Conservation (phyloP, 2,797 vertebrate genomes). For the Acanthurus leucopareius region DNA sequence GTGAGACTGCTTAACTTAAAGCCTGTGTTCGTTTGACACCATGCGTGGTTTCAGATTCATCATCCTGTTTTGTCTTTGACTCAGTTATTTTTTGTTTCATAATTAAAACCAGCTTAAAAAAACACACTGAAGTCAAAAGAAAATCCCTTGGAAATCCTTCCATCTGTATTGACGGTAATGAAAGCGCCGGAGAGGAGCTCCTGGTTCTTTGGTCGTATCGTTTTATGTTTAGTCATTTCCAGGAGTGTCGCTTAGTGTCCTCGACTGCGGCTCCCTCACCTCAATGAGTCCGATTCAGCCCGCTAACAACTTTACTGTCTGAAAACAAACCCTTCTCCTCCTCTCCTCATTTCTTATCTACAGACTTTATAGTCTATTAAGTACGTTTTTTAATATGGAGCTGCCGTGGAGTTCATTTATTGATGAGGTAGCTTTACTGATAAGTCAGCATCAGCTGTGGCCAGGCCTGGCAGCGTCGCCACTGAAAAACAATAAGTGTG, state of each 20-base stretch:
- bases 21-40: slow-evolving; percentile 33
- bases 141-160: slow-evolving; percentile 23
- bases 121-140: slow-evolving; percentile 7
- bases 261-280: neutral
- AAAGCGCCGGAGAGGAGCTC: slow-evolving; percentile 39
- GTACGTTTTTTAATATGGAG: slow-evolving; percentile 34
- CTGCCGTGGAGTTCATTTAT: slow-evolving; percentile 47
- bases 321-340: neutral
- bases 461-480: slow-evolving; percentile 49
- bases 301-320: slow-evolving; percentile 10
- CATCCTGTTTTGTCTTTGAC: slow-evolving; percentile 19
- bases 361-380: slow-evolving; percentile 32
- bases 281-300: slow-evolving; percentile 16
- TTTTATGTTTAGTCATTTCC: slow-evolving; percentile 42
- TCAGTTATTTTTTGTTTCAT: slow-evolving; percentile 39
- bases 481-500: slow-evolving; percentile 53
- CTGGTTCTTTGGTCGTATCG: slow-evolving; percentile 28
- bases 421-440: slow-evolving; percentile 51
- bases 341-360: slow-evolving; percentile 14
- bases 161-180: slow-evolving; percentile 33
- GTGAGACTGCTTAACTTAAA: slow-evolving; percentile 42
- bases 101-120: slow-evolving; percentile 27
- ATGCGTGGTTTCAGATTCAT: slow-evolving; percentile 1
- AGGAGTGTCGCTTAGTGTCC: slow-evolving; percentile 9
- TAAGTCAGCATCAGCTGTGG: slow-evolving; percentile 55